Conservation (phyloP, 1,140 invertebrate genomes). For the Aleiodes sp. region DNA sequence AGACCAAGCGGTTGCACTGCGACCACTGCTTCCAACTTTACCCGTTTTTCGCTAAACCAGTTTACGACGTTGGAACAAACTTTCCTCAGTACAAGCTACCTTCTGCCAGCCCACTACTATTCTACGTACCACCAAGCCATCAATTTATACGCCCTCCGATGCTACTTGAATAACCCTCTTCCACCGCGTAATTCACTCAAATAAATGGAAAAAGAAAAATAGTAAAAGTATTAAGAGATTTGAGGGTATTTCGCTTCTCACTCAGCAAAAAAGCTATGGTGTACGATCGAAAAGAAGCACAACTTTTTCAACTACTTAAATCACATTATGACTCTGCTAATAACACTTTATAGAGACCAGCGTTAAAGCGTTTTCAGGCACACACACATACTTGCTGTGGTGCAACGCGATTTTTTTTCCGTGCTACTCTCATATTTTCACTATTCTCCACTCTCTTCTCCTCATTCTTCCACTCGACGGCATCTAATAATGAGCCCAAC, state of each 20-base stretch:
- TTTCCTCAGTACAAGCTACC: slow-evolving; percentile 41
- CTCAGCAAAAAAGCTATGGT: not conserved
- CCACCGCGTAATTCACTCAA: slow-evolving; percentile 4
- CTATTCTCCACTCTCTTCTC: too few species aligned
- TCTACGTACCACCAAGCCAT: slow-evolving; percentile 15
- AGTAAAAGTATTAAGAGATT: not conserved
- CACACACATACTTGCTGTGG: not conserved
- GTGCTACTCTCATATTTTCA: not conserved
- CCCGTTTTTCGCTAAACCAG: slow-evolving; percentile 61
- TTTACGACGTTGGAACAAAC: slow-evolving; percentile 56
- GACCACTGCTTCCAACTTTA: slow-evolving; percentile 50
- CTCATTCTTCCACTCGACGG: not conserved
- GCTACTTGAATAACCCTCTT: not conserved
- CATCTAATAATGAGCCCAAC: slow-evolving; percentile 12
- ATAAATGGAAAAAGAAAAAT: not conserved
- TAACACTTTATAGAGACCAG: slow-evolving; percentile 1
- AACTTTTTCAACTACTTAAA: not conserved
- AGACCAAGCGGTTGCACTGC: slow-evolving; percentile 35
- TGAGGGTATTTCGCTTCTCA: not conserved
- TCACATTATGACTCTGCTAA: slow-evolving; percentile 1
- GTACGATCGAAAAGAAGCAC: not conserved
- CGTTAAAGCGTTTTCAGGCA: not conserved
- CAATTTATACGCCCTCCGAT: slow-evolving; percentile 14
- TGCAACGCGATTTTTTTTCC: too few species aligned
- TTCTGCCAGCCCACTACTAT: slow-evolving; percentile 19